Conservation (phyloP, 2,797 vertebrate species). For the Chelidonichthys spinosus region DNA sequence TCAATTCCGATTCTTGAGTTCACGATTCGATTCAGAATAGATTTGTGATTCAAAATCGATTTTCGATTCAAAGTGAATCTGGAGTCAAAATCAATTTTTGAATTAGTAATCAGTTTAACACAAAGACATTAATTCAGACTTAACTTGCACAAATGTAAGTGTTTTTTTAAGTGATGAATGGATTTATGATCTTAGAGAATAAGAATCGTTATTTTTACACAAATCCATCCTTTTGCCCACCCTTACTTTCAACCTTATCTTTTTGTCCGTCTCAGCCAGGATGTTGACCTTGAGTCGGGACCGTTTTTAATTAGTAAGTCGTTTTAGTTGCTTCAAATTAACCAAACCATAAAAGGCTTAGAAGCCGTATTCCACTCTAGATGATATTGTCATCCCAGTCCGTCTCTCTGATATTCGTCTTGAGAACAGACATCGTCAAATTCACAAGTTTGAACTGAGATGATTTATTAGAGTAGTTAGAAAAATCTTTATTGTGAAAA, state of each 20-base stretch:
- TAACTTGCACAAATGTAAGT: too few relatives aligned
- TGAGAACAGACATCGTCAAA: neutral
- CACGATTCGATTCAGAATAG: too few relatives aligned
- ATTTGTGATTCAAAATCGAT: too few relatives aligned
- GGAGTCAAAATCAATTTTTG: too few relatives aligned
- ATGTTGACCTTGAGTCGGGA: neutral
- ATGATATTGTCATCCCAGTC: constrained; percentile 15
- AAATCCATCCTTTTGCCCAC: too few relatives aligned
- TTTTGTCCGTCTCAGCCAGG: neutral
- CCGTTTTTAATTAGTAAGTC: neutral
- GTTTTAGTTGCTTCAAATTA: neutral
- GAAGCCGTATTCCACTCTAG: neutral
- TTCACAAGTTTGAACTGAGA: neutral
- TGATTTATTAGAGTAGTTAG: neutral
- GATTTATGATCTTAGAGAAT: too few relatives aligned
- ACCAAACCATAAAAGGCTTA: neutral
- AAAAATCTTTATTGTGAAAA: neutral
- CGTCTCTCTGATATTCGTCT: neutral
- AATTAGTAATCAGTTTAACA: too few relatives aligned
- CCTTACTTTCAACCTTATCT: neutral
- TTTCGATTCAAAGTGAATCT: too few relatives aligned
- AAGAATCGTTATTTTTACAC: too few relatives aligned
- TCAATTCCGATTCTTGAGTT: too few relatives aligned
- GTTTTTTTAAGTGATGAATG: too few relatives aligned
- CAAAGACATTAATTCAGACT: too few relatives aligned